Base-by-base conservation (phyloP, 2,113 vertebrate species). In the Corythoichthys haematopterus region DNA sequence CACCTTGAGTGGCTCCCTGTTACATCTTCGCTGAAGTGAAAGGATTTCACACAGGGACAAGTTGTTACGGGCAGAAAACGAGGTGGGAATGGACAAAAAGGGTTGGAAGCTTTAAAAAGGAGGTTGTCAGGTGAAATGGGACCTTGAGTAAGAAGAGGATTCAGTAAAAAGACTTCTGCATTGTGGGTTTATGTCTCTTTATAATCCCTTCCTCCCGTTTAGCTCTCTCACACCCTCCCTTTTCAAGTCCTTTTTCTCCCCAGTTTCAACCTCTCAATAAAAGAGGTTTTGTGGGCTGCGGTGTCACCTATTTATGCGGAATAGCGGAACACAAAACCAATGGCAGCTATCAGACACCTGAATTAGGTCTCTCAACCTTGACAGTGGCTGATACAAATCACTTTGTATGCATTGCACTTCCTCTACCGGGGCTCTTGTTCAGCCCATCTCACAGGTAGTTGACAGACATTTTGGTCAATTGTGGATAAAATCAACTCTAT, bases 331-430 rank as follows among this genome's bases (percentile, higher is more conserved):
- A 77, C 38, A 36, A 68, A 68, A 75, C 72, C 52, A 71, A 55
- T 68, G 74, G 68, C 60, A 71, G 78, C 67, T 66, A 81, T 83
- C 71, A 72, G 76, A 81, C 74, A 87, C 81, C 84, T 82, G 77
- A 74, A 73, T 84, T 47, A 2, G 52, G 64, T 52, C 68, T 36
- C 79, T 80, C 69, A 79, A 72, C 65, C 65, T 43, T 11, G 71
- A 65, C 66, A 55, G 65, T 35, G n/a, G 68, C 75, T 66, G 77
- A 82, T 74, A 79, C 68, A 69, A 78, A 82, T 78, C 59, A 3
- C 69, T 60, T 75, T 65, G 59, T 61, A 47, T 40, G n/a, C 60
- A 69, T 50, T 68, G 66, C 53, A 64, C 56, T 13, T 56, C 35
- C 72, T 62, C 48, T 35, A 6, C 20, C 59, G 47, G 37, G 50